phyloP scores from a whole-genome alignment of 2,888 invertebrate species.

The Ethmia dodecea region DNA sequence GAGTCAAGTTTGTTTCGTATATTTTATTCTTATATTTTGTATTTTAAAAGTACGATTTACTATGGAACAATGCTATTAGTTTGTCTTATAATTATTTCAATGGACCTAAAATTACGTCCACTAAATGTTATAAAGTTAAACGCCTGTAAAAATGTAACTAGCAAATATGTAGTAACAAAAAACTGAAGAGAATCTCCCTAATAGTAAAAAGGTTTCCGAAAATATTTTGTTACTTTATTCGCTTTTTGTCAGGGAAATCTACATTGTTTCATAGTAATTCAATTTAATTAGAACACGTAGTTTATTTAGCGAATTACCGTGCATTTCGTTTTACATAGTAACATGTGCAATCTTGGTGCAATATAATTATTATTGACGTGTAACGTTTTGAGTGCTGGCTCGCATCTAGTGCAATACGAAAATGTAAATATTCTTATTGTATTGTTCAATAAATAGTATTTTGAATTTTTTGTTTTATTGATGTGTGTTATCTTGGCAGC shows the following conservation, averaged over 20 bases:
- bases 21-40: conserved; percentile 3
- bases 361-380: conserved; percentile 29
- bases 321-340: conserved; percentile 24
- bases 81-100: too few relatives aligned
- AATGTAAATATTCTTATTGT: conserved; percentile 21
- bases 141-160: too few relatives aligned
- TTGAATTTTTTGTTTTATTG: background rate
- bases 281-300: too few relatives aligned
- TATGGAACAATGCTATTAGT: conserved; percentile 22
- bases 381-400: conserved; percentile 26
- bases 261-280: conserved; percentile 21
- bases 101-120: too few relatives aligned
- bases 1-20: conserved; percentile 23
- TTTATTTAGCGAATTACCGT: conserved; percentile 10
- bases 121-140: too few relatives aligned
- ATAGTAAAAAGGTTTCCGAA: too few relatives aligned
- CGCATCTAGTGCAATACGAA: conserved; percentile 27
- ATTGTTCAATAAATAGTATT: conserved; percentile 3
- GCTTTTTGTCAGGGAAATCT: too few relatives aligned
- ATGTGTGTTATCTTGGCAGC: too few relatives aligned
- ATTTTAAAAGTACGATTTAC: conserved; percentile 3
- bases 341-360: conserved; percentile 50
- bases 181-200: too few relatives aligned
- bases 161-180: too few relatives aligned
- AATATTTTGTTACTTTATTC: too few relatives aligned